Evolutionary conservation across 2,797 vertebrate species (phyloP), one percentile per base, ranked within the genome.

Genomic region (Eutrigla gurnardus): DNA sequence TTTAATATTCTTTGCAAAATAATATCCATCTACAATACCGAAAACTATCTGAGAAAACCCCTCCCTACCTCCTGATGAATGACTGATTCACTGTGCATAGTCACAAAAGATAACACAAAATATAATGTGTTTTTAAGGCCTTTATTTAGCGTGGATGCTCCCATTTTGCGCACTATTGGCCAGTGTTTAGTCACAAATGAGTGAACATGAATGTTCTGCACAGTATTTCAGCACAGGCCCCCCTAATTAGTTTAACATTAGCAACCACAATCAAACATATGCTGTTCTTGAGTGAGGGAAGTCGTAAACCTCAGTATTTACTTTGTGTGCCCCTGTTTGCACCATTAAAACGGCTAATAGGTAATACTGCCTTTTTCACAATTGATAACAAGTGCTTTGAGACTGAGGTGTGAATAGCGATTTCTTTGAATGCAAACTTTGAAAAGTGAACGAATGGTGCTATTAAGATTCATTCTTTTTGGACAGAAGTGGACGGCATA

Each of bases 161-260:
- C 37, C 59, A 63, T 37, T 64, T 73, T 75, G 47, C 39, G 15
- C 61, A 66, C 52, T 54, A 40, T 82, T 55, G 89, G 81, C 84
- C 65, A 58, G 60, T 63, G 84, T 94, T 94, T 92, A 84, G 82
- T 81, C 76, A 75, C 88, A 88, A 77, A 86, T 75, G 78, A 86
- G 84, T 74, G 71, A 86, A 67, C 77, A 52, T 83, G 77, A 91
- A 89, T 90, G 84, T 86, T 90, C 89, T 92, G 89, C 74, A 9
- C 59, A 50, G 63, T 70, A 73, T 92, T 93, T 93, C 92, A 93
- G 72, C 93, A 93, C 93, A 86, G 82, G 91, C 83, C 93, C 91
- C 72, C 82, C 68, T 91, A 96, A 95, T 96, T 96, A 96, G 91
- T 93, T 82, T 90, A 89, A 92, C 93, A 93, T 95, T 95, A 95